Percentiles rank a stretch among this genome's conserved stretches.
Evolutionary conservation across 53 echinoderm and acorn worm genomes (phyloP).

Genomic region (Henricia sp.): DNA sequence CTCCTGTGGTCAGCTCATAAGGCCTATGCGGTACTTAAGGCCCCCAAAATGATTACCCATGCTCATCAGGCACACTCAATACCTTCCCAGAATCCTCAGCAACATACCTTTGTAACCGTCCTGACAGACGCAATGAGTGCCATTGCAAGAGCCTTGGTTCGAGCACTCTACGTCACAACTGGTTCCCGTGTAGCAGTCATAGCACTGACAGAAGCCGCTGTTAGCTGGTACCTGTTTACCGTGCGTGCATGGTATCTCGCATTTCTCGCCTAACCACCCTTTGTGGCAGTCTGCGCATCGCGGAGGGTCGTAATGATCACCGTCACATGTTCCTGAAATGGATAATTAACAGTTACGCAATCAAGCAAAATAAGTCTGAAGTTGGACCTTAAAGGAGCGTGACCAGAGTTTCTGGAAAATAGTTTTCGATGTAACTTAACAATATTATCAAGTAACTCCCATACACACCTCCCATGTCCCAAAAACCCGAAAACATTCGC

Average conservation of each 20-base stretch:
- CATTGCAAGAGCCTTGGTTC: slow-evolving; percentile 68
- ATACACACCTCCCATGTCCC: too few relatives aligned
- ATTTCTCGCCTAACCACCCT: slow-evolving; percentile 83
- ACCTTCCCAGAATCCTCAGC: neutral
- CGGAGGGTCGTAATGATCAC: slow-evolving; percentile 65
- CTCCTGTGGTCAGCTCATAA: too few relatives aligned
- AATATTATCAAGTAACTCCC: too few relatives aligned
- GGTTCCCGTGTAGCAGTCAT: slow-evolving; percentile 78
- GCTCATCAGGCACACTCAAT: too few relatives aligned
- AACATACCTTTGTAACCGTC: slow-evolving; percentile 68
- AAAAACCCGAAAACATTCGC: too few relatives aligned
- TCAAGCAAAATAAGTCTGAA: neutral
- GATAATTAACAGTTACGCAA: too few relatives aligned
- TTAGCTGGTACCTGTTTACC: slow-evolving; percentile 72
- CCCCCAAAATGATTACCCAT: too few relatives aligned
- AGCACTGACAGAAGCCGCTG: slow-evolving; percentile 71
- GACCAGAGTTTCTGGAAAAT: too few relatives aligned
- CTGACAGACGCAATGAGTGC: slow-evolving; percentile 58
- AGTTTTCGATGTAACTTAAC: too few relatives aligned
- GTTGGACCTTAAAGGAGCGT: too few relatives aligned
- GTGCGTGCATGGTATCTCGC: slow-evolving; percentile 74
- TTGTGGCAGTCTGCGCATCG: slow-evolving; percentile 70
- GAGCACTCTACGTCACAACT: slow-evolving; percentile 82
- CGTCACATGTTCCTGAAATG: slow-evolving; percentile 76
- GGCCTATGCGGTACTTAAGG: too few relatives aligned